phyloP scores from a whole-genome alignment of 2,797 vertebrate species.

The Phaenicophaeus curvirostris region DNA sequence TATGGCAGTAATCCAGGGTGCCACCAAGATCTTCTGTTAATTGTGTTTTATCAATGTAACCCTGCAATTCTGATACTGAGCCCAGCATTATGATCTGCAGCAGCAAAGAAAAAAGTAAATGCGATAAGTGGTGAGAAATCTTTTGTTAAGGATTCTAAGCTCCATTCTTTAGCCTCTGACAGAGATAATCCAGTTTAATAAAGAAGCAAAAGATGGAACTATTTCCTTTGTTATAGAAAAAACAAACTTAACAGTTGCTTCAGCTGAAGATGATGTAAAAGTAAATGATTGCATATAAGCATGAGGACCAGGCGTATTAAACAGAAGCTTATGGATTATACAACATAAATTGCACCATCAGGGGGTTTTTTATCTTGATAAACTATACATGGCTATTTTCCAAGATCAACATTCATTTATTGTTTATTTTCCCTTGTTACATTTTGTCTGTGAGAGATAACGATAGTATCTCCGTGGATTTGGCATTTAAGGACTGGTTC shows the following conservation, averaged over 20 bases:
- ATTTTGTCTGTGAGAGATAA: no score
- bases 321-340: background rate
- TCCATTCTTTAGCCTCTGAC: background rate
- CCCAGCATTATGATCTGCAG: slow-evolving; percentile 97
- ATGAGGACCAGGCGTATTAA: background rate
- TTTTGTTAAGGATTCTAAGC: background rate
- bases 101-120: background rate
- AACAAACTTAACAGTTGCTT: background rate
- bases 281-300: background rate
- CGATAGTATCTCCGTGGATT: no score
- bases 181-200: background rate
- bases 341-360: background rate
- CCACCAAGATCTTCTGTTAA: slow-evolving; percentile 95
- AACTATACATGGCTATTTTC: background rate
- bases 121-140: background rate
- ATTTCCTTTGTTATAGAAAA: background rate
- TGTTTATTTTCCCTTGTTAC: no score
- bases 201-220: background rate
- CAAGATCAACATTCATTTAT: background rate
- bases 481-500: no score
- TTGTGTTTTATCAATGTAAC: slow-evolving; percentile 93
- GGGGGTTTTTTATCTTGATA: background rate
- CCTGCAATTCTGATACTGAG: slow-evolving; percentile 93
- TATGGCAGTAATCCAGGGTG: slow-evolving; percentile 93
- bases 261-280: background rate